Base-by-base conservation (phyloP, 2,888 invertebrate species). In the Spisula solida region DNA sequence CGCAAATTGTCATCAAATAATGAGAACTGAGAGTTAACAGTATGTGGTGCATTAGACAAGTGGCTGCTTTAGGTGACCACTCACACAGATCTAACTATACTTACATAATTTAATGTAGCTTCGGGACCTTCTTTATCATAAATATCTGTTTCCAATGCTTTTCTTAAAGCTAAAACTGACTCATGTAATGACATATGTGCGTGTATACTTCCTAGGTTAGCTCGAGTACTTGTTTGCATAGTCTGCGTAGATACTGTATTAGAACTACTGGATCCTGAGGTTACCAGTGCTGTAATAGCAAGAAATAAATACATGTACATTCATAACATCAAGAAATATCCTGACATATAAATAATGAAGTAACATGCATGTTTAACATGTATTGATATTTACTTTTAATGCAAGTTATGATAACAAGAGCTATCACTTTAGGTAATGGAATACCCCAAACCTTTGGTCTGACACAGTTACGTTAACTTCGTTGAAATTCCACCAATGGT, bases 141-240 rank as follows among this genome's bases (percentile, higher is more conserved):
- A 0, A 82, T 78, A 34, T 93, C 92, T 12, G 85, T 85, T 79
- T 93, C 92, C 10, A 93, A 66, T 2, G 93, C 93, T 51, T 91
- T 82, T 18, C 86, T 91, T 18, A 95, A 91, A 1, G 94, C 93
- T 29, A 87, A 81, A n/a, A 93, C 48, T 0, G 93, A 95, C 78
- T 94, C 94, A 29, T 86, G 75, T n/a, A 89, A 81, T 1, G 94
- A 91, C 82, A 95, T 86, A 86, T 91, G 93, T 18, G 95, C 95
- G 80, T 95, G 95, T 10, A 90, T 75, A 25, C 81, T 75, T 18
- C 78, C 88, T 51, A 82, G 84, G 41, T 70, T 86, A 10, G 79
- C 60, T 55, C 79, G 16, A 18, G 83, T 5, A 51, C 75, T 82
- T 6, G 93, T 91, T 86, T 93, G 93, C 48, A 25, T 51, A n/a